These are phyloP conservation scores for Anguilla japonica DNA, from an alignment of 2,113 vertebrate genomes.

Conservation along the genomic window DNA sequence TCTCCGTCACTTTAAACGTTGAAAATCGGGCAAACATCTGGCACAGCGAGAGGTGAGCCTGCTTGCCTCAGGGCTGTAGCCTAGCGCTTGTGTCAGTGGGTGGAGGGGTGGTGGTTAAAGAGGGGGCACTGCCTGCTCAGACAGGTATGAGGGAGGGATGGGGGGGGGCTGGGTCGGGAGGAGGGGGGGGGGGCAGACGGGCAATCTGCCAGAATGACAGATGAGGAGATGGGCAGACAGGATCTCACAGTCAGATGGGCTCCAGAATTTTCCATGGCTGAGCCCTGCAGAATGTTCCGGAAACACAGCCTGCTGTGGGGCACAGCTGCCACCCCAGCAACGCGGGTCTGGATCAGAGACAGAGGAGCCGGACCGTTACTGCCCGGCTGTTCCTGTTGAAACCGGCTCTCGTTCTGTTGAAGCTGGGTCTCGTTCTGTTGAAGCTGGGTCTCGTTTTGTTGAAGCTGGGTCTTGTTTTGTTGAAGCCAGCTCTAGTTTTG, in stretches of 20 bases:
- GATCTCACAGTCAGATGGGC: background rate
- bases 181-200: background rate
- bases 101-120: background rate
- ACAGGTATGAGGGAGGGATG: constrained; percentile 25
- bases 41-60: background rate
- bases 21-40: background rate
- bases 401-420: too few species aligned
- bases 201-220: background rate
- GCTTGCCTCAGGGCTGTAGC: background rate
- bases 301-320: background rate
- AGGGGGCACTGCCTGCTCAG: constrained; percentile 27
- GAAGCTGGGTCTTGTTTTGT: too few species aligned
- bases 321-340: background rate
- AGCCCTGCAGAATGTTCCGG: background rate
- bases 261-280: background rate
- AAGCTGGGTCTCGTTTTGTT: too few species aligned
- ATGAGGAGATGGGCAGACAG: background rate
- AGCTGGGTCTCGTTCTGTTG: too few species aligned
- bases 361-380: constrained; percentile 24
- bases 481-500: too few species aligned
- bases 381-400: background rate
- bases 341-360: constrained; percentile 20
- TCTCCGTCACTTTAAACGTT: background rate
- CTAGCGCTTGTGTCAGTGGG: background rate
- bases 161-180: constrained; percentile 18